A percentile compares a stretch with the other conserved stretches of the same genome.
These are phyloP conservation scores for Drosophila recens DNA, from an alignment of 2,888 invertebrate genomes.

Conservation along the genomic window DNA sequence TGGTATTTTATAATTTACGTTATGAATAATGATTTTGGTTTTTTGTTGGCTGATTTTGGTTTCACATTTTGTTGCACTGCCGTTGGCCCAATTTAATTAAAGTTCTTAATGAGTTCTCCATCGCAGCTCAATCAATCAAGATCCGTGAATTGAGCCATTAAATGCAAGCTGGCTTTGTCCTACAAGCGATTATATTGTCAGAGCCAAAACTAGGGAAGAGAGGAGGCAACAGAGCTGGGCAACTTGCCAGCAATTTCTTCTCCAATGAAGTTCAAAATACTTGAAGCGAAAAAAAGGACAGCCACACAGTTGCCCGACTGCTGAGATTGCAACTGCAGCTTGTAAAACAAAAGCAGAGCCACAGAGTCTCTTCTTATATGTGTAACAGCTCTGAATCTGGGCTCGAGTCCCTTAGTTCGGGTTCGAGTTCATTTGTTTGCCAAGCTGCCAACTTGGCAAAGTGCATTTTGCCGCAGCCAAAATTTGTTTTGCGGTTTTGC, in stretches of 20 bases:
- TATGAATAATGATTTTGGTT: constrained; percentile 73
- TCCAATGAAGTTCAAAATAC: constrained; percentile 67
- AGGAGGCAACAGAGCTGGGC: constrained; percentile 38
- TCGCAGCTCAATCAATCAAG: constrained; percentile 76
- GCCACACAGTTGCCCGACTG: constrained; percentile 48
- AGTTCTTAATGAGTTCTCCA: constrained; percentile 79
- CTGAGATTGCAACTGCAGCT: constrained; percentile 59
- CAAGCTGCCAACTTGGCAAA: constrained; percentile 69
- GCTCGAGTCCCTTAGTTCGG: constrained; percentile 34
- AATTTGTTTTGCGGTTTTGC: constrained; percentile 77
- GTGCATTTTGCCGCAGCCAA: constrained; percentile 73
- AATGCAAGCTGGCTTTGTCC: constrained; percentile 67
- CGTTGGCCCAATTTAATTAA: constrained; percentile 73
- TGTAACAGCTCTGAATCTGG: constrained; percentile 29
- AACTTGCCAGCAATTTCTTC: constrained; percentile 61
- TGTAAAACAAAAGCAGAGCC: constrained; percentile 47
- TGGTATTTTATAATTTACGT: constrained; percentile 26
- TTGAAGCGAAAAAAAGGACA: constrained; percentile 52
- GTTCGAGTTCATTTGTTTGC: constrained; percentile 77
- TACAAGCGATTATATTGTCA: constrained; percentile 68
- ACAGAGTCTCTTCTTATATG: constrained; percentile 24
- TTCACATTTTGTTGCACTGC: constrained; percentile 26
- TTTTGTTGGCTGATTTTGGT: constrained; percentile 14
- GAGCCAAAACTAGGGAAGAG: constrained; percentile 1
- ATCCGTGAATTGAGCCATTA: constrained; percentile 62